Conservation (phyloP, 2,113 vertebrate genomes). For the Cebus imitator region DNA sequence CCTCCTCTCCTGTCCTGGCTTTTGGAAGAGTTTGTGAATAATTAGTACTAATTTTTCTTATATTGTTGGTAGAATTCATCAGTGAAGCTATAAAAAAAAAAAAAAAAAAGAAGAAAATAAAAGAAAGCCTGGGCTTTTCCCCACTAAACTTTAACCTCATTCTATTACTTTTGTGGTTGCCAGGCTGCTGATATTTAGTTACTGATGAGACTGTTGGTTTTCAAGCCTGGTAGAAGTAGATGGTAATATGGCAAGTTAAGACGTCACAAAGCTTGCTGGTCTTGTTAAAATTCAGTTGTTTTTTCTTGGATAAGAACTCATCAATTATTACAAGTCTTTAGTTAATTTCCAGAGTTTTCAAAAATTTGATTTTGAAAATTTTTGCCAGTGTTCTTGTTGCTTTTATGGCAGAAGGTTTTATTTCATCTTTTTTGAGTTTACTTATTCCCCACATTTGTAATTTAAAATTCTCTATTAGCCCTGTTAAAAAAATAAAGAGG, state of each 20-base stretch:
- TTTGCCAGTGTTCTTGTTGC: background rate
- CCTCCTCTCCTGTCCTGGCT: background rate
- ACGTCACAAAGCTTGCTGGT: background rate
- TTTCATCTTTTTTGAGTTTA: background rate
- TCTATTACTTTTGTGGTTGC: background rate
- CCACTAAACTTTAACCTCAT: background rate
- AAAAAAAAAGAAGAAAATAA: background rate
- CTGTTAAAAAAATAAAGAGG: background rate
- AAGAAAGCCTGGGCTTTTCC: background rate
- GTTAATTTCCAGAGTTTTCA: background rate
- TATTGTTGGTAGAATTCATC: background rate
- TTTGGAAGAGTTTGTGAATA: background rate
- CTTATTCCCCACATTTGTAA: background rate
- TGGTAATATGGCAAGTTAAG: background rate
- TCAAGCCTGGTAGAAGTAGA: background rate
- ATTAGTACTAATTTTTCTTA: background rate
- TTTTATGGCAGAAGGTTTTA: background rate
- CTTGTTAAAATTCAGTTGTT: background rate
- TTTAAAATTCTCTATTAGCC: background rate
- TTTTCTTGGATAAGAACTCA: background rate
- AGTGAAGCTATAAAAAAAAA: background rate
- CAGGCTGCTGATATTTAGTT: background rate
- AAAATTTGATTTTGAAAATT: background rate
- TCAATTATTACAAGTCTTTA: background rate
- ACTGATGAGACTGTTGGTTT: background rate